These are phyloP conservation scores for Alectura lathami DNA, from an alignment of 2,113 vertebrate genomes.

Conservation along the genomic window DNA sequence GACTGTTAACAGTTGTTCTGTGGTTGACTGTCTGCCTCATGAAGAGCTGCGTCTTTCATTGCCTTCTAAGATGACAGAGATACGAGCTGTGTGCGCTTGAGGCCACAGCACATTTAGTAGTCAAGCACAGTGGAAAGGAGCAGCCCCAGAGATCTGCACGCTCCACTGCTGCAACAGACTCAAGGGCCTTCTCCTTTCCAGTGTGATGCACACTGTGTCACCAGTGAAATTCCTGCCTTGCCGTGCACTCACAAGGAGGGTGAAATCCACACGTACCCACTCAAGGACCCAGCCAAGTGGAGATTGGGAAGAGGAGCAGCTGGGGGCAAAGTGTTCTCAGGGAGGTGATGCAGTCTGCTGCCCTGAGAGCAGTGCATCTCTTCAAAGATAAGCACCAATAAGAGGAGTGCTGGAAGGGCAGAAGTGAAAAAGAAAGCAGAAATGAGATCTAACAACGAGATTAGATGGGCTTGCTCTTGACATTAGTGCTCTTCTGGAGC, in stretches of 20 bases:
- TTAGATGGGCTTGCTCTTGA: background rate
- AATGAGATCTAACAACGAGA: background rate
- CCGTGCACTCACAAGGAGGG: background rate
- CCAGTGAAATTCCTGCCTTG: background rate
- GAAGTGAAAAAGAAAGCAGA: background rate
- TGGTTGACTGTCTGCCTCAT: background rate
- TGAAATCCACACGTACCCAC: conserved; percentile 4
- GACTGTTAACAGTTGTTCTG: background rate
- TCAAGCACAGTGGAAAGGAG: background rate
- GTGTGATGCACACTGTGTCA: background rate
- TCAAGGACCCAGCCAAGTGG: background rate
- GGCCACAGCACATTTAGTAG: background rate
- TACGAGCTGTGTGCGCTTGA: background rate
- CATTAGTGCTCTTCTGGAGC: background rate
- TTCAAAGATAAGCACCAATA: background rate
- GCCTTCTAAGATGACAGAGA: background rate
- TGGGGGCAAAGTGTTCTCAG: background rate
- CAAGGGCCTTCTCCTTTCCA: background rate
- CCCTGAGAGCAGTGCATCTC: background rate
- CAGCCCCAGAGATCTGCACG: background rate
- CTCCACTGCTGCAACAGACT: accelerated
- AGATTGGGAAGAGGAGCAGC: background rate
- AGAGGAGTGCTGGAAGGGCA: background rate
- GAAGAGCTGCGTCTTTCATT: background rate
- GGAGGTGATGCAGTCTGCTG: background rate